Base-by-base conservation (phyloP, 30 jellyfish, hydroid and myxozoan genomes). In the Cassiopea xamachana region DNA sequence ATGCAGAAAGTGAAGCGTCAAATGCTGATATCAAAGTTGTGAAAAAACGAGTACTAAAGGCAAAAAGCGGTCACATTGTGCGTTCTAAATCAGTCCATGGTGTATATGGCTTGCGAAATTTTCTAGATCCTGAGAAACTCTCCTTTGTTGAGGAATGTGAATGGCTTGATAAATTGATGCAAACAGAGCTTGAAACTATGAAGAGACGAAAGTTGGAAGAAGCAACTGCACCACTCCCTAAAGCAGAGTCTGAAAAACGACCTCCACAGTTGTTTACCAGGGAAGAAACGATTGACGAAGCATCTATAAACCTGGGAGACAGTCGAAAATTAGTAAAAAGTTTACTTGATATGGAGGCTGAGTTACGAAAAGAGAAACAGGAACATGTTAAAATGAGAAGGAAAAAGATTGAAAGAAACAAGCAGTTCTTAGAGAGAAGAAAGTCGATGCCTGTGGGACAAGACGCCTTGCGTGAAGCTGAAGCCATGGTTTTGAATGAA, bases 131-230 rank as follows among this genome's bases (percentile, higher is more conserved):
- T 19, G 74, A 89, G 17, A 81, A 71, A 50, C 44, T 80, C 45
- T 72, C 89, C 15, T 89, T 48, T 51, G 92, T 89, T 1, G 92
- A 81, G 19, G 96, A 89, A 62, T 81, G 92, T 45, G 92, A 89
- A 48, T 89, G 96, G 96, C 96, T 89, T 19, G 92, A 89, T 64
- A 77, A 85, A 7, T 79, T 89, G 1, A 92, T 89, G 7, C 73
- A 61, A 60, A 61, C 77, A 16, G 96, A 89, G 81, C 84, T 89
- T 9, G 96, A 89, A 61, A 83, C 80, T 1, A 60, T 60, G 16
- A 87, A 89, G 61, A 73, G 84, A 61, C 75, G 89, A 17, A 73
- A 73, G 27, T 48, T 45, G 67, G 80, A 76, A n/a, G 88, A 86
- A 17, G 82, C 81, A 45, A 13, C 81, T 27, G 39, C 39, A 46